Conservation (phyloP, 2,113 vertebrate genomes). For the Ancistrus triradiatus region DNA sequence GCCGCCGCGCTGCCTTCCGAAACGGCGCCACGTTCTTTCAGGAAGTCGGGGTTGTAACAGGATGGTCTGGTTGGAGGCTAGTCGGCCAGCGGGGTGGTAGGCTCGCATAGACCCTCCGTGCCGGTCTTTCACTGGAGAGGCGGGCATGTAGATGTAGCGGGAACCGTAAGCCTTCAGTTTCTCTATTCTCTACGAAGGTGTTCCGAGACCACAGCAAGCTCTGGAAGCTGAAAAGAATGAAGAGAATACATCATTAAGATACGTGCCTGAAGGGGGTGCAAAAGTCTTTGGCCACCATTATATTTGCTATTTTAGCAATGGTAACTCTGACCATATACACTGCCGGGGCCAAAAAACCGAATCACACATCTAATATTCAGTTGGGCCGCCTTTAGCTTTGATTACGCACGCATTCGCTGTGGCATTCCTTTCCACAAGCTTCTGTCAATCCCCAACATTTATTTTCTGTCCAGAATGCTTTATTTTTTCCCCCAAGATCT, state of each 20-base stretch:
- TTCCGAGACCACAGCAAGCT: slow-evolving; percentile 92
- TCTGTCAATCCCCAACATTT: no score
- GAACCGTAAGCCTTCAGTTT: slow-evolving; percentile 86
- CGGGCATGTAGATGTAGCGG: slow-evolving; percentile 95
- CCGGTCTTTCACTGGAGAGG: slow-evolving; percentile 91
- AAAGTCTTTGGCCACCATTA: no score
- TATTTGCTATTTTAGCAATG: no score
- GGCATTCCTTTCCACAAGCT: no score
- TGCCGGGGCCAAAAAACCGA: no score
- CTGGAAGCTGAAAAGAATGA: slow-evolving; percentile 77
- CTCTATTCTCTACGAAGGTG: slow-evolving; percentile 85
- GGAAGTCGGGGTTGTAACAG: slow-evolving; percentile 94
- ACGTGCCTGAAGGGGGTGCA: no score
- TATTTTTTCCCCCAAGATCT: no score
- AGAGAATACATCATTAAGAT: not conserved
- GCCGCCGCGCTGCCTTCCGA: slow-evolving; percentile 86
- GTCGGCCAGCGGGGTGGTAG: slow-evolving; percentile 81
- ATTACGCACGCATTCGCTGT: no score
- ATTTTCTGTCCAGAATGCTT: no score
- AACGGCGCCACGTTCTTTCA: slow-evolving; percentile 82
- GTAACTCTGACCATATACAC: no score
- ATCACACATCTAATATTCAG: no score
- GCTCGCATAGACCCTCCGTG: slow-evolving; percentile 83
- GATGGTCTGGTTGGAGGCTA: slow-evolving; percentile 80
- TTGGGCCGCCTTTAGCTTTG: no score